Percentiles rank a stretch among this genome's conserved stretches.
Conservation (phyloP, 2,113 vertebrate species). For the Triplophysa dalaica region DNA sequence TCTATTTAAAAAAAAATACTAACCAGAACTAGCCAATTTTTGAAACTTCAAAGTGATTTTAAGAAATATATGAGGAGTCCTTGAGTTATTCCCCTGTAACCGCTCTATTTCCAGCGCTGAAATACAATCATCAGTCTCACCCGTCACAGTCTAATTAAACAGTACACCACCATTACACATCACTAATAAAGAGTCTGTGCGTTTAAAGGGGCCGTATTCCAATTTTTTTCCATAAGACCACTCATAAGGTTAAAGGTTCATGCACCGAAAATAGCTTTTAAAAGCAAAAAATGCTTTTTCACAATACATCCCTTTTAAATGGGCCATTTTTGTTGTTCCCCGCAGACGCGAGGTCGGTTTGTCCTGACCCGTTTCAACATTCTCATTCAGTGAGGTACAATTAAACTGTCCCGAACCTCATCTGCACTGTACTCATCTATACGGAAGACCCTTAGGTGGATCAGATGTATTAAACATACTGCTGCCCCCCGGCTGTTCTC, state of each 20-base stretch:
- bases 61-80: too few species aligned
- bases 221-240: too few species aligned
- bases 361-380: background rate
- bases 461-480: slow-evolving; percentile 27
- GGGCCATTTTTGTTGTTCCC: background rate
- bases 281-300: too few species aligned
- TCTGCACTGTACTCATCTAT: background rate
- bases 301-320: too few species aligned
- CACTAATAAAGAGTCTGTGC: background rate
- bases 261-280: too few species aligned
- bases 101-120: slow-evolving; percentile 13
- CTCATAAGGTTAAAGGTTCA: too few species aligned
- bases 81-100: slow-evolving; percentile 10
- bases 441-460: background rate
- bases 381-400: background rate
- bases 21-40: too few species aligned
- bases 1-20: too few species aligned
- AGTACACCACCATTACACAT: background rate
- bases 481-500: slow-evolving; percentile 28
- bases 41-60: too few species aligned
- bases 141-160: slow-evolving; percentile 26
- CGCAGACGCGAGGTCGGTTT: background rate
- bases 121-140: slow-evolving; percentile 21
- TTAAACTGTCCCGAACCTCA: background rate
- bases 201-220: slow-evolving; percentile 2